These are phyloP conservation scores for Lamellibrachia luymesi DNA, from an alignment of 1,140 invertebrate genomes.

Conservation along the genomic window DNA sequence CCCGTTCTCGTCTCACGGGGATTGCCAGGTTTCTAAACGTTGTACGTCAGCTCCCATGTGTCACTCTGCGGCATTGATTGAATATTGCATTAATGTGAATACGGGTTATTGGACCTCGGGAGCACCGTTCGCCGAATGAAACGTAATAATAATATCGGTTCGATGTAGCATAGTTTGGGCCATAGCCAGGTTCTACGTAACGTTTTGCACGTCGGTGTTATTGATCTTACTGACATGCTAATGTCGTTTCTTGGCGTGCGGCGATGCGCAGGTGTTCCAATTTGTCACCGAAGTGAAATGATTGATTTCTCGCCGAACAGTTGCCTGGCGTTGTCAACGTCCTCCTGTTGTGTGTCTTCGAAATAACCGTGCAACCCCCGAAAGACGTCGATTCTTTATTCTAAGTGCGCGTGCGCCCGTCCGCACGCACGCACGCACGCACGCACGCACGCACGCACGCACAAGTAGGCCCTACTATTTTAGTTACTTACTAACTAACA, in stretches of 20 bases:
- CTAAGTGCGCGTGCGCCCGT: neutral
- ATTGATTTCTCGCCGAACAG: neutral
- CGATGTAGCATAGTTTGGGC: no score
- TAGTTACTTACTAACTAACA: neutral
- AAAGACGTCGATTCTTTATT: neutral
- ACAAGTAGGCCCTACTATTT: neutral
- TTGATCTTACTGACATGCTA: neutral
- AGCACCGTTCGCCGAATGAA: no score
- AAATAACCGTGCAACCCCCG: neutral
- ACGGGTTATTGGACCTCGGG: no score
- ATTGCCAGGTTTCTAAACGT: no score
- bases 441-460: neutral
- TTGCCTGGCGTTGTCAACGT: neutral
- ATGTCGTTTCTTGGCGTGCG: neutral
- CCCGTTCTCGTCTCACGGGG: no score
- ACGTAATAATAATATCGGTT: no score
- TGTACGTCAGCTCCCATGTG: no score
- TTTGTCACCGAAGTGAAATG: neutral
- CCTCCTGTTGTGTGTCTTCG: neutral
- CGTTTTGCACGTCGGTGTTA: neutral
- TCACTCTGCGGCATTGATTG: no score
- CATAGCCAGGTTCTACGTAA: neutral
- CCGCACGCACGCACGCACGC: neutral
- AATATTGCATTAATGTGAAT: no score
- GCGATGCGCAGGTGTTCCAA: neutral